Percentiles rank a stretch among this genome's conserved stretches.
These are phyloP conservation scores for Antennarius maculatus DNA, from an alignment of 2,797 vertebrate genomes.

Conservation along the genomic window DNA sequence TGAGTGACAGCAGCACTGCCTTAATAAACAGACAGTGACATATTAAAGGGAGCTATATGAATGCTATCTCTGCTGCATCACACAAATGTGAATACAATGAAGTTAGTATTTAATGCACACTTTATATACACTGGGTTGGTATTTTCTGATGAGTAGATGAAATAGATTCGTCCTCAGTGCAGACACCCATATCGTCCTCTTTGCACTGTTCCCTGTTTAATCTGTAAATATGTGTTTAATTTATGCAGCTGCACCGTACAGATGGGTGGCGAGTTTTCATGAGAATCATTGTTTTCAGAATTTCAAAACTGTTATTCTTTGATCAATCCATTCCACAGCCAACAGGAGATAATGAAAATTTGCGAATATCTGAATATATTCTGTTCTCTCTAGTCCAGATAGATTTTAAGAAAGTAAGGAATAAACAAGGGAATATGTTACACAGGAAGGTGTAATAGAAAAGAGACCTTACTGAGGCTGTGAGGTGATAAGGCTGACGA, in stretches of 20 bases:
- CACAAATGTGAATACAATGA: constrained; percentile 28
- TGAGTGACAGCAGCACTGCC: constrained; percentile 26
- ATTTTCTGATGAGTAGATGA: constrained; percentile 1
- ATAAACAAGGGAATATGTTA: constrained; percentile 24
- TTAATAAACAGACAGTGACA: constrained; percentile 27
- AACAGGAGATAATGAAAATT: constrained; percentile 42
- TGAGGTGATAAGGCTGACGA: neutral
- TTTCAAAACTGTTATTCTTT: constrained; percentile 57
- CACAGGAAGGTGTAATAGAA: constrained; percentile 12
- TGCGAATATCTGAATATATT: constrained; percentile 19
- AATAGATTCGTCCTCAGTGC: constrained; percentile 16
- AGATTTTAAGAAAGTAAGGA: constrained; percentile 39
- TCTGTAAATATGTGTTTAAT: constrained; percentile 50
- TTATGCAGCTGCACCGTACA: constrained; percentile 46
- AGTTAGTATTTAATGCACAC: constrained; percentile 19
- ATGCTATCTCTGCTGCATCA: constrained; percentile 37
- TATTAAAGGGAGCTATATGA: constrained; percentile 28
- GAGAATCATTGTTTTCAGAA: constrained; percentile 61
- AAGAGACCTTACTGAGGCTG: constrained; percentile 4
- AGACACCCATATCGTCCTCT: constrained; percentile 11
- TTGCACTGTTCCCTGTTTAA: constrained; percentile 37
- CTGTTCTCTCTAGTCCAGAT: constrained; percentile 29
- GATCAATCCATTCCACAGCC: constrained; percentile 43
- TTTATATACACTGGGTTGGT: neutral
- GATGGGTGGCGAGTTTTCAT: constrained; percentile 56